Evolutionary conservation across 2,113 vertebrate species (phyloP), one percentile per base, ranked within the genome.

Genomic region (Struthidea cinerea): DNA sequence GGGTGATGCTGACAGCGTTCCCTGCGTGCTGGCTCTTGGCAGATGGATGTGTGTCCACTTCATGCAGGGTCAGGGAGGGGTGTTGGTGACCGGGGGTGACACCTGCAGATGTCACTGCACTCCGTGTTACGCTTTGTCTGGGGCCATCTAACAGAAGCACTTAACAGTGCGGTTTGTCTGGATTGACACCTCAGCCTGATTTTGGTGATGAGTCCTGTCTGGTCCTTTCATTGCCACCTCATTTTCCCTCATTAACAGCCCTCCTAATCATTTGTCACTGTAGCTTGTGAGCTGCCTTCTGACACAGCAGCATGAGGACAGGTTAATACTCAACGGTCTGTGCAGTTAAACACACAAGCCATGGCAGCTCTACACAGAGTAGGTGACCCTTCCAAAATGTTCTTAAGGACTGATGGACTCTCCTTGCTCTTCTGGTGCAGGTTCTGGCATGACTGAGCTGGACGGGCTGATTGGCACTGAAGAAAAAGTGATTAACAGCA

Each of bases 401-500:
- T 86, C 11, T 44, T 3, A 4, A 6, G 37, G 52, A 13, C 41
- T 89, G 3, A 77, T 5, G 7, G 24, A 27, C 47, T 69, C 56
- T 56, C n/a, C 50, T 77, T 37, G 37, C 81, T 93, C 78, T 95
- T 79, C 95, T 64, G 93, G 12, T 86, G 78, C 98, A 99, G 99
- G 99, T 60, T 99, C 99, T 44, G 99, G 98, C 69, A 98, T 98
- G 97, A 98, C 98, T 2, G 98, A 99, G 82, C 96, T 99, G 84
- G 98, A 99, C 0, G 98, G 99, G 33, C 98, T 99, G 96, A 99
- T 99, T 1, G 99, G 99, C 0, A 98, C 99, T 0, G 99, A 99
- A 93, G 99, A 99, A 92, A 99, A 99, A 94, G 98, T 99, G 92
- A 99, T 99, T 95, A 99, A 99, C 98, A 98, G 98, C 98, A 99